Conservation (phyloP, 2,113 vertebrate genomes). For the Macquaria ambigua region DNA sequence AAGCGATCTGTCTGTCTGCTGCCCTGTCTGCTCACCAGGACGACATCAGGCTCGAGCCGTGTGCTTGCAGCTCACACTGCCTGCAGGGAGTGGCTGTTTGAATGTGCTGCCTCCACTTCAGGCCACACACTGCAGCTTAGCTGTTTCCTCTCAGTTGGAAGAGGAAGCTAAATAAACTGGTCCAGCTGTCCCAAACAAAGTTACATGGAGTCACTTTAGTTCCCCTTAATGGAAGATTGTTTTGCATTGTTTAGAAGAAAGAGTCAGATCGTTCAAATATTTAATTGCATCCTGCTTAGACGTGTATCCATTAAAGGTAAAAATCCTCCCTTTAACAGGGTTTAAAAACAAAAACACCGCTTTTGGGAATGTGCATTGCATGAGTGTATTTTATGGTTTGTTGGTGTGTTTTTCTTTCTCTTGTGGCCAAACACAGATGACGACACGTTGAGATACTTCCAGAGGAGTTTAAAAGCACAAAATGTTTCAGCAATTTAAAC, state of each 20-base stretch:
- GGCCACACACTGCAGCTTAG: slow-evolving; percentile 2
- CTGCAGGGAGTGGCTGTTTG: background rate
- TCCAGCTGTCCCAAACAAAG: slow-evolving; percentile 21
- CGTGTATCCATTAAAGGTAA: background rate
- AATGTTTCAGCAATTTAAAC: too few species aligned
- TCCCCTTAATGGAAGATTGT: slow-evolving; percentile 31
- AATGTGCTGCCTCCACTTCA: background rate
- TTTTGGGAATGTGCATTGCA: background rate
- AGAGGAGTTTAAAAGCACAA: too few species aligned
- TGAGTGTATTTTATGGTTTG: background rate
- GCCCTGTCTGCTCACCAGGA: slow-evolving; percentile 26
- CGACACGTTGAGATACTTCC: too few species aligned
- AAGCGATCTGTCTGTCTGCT: slow-evolving; percentile 38
- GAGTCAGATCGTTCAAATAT: background rate
- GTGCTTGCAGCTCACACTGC: background rate
- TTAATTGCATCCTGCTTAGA: slow-evolving; percentile 13
- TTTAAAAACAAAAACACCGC: background rate
- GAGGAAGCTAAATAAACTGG: slow-evolving; percentile 22
- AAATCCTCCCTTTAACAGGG: background rate
- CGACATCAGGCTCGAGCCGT: background rate
- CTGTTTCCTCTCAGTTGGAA: background rate
- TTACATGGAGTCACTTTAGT: background rate
- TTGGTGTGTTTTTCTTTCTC: background rate
- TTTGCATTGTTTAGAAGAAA: slow-evolving; percentile 31
- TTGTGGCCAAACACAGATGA: background rate